Percentiles rank a stretch among this genome's conserved stretches.
phyloP scores from a whole-genome alignment of 2,797 vertebrate genomes.

The Sebastes vulpes region DNA sequence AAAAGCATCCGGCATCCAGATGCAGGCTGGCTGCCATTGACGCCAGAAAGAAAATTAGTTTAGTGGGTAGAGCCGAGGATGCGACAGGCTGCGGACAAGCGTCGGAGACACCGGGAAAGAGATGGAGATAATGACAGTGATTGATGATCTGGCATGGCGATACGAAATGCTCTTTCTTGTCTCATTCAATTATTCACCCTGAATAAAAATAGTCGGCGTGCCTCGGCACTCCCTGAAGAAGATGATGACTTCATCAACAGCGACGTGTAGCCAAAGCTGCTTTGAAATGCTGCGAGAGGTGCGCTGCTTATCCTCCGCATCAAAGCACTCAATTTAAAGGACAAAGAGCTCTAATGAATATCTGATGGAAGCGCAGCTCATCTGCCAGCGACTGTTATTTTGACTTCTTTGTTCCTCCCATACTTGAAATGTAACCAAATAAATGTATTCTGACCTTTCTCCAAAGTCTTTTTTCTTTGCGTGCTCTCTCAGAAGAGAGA shows the following conservation, averaged over 20 bases:
- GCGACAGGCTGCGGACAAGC: conserved; percentile 42
- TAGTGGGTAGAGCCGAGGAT: conserved; percentile 42
- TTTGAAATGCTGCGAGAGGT: conserved; percentile 50
- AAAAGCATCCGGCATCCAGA: conserved; percentile 73
- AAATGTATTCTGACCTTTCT: conserved; percentile 47
- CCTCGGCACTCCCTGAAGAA: conserved; percentile 44
- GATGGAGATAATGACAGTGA: conserved; percentile 71
- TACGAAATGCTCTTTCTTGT: conserved; percentile 71
- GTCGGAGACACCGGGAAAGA: conserved; percentile 50
- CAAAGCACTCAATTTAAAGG: conserved; percentile 70
- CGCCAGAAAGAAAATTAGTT: conserved; percentile 67
- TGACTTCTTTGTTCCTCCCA: conserved; percentile 51
- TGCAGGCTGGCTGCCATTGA: conserved; percentile 54
- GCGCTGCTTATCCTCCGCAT: conserved; percentile 62
- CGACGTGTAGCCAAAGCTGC: conserved; percentile 31
- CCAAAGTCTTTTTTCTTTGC: background rate
- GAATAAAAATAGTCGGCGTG: conserved; percentile 57
- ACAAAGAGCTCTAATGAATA: conserved; percentile 71
- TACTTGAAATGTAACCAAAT: conserved; percentile 38
- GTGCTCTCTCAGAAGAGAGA: conserved; percentile 4
- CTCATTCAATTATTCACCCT: conserved; percentile 74
- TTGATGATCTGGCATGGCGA: conserved; percentile 76
- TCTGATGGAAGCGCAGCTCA: conserved; percentile 61
- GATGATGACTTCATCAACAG: conserved; percentile 78
- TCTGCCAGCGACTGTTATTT: conserved; percentile 54